Evolutionary conservation across 2,888 invertebrate genomes (phyloP).

Genomic region (Macaria liturata): DNA sequence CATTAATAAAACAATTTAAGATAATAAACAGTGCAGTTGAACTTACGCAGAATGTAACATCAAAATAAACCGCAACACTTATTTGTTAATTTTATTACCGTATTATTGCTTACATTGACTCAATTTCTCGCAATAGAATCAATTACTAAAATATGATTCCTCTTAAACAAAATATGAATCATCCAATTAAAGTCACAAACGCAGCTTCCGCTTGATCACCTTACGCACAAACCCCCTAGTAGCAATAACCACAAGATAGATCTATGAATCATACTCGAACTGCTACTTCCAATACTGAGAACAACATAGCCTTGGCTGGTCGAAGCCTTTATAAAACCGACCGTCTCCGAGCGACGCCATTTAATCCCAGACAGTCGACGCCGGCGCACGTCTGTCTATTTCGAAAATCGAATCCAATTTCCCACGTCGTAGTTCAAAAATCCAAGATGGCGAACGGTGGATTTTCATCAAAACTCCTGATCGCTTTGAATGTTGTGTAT

Average conservation of each 20-base stretch:
- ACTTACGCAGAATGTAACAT: too few relatives aligned
- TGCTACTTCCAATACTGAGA: slow-evolving; percentile 3
- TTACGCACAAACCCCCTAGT: slow-evolving; percentile 9
- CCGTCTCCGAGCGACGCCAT: slow-evolving; percentile 49
- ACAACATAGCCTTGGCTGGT: slow-evolving; percentile 33
- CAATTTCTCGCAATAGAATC: not conserved
- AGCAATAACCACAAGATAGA: slow-evolving; percentile 6
- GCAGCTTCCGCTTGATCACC: slow-evolving; percentile 9
- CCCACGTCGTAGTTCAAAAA: not conserved
- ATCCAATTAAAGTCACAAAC: slow-evolving; percentile 8
- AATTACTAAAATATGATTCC: not conserved
- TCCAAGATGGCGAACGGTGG: slow-evolving; percentile 41
- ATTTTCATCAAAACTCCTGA: slow-evolving; percentile 42
- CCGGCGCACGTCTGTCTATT: slow-evolving; percentile 21
- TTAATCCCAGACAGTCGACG: slow-evolving; percentile 48
- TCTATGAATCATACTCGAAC: slow-evolving; percentile 12
- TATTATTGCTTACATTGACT: too few relatives aligned
- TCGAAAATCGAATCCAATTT: slow-evolving; percentile 3
- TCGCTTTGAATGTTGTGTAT: slow-evolving; percentile 59
- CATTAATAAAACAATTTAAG: too few relatives aligned
- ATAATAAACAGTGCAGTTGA: too few relatives aligned
- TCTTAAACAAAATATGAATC: slow-evolving; percentile 1
- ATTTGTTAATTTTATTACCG: too few relatives aligned
- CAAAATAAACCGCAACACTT: too few relatives aligned
- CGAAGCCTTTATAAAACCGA: slow-evolving; percentile 48